A percentile compares a stretch with the other conserved stretches of the same genome.
Evolutionary conservation across 2,113 vertebrate species (phyloP).

Genomic region (Zosterops lateralis): DNA sequence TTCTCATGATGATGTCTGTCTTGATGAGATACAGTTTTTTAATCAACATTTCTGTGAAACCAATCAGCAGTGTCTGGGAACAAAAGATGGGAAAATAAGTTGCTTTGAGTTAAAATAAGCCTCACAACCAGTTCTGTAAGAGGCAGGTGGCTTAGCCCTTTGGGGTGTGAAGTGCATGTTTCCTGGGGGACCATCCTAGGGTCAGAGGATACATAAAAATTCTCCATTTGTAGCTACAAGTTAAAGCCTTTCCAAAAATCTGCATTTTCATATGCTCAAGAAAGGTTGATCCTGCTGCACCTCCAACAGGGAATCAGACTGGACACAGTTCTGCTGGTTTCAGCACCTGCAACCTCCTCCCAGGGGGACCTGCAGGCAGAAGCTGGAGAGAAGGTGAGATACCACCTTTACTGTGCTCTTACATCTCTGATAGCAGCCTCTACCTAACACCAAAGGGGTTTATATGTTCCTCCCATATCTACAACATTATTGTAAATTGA

Average conservation of each 20-base stretch:
- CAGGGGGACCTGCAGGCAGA: background rate
- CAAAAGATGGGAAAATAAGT: background rate
- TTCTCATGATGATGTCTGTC: slow-evolving; percentile 41
- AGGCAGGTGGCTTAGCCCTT: background rate
- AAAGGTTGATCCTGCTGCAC: background rate
- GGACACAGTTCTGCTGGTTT: background rate
- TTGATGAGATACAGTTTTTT: slow-evolving; percentile 15
- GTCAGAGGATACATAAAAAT: background rate
- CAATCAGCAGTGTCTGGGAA: background rate
- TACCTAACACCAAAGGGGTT: rapidly evolving
- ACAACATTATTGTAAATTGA: background rate
- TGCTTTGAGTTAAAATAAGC: background rate
- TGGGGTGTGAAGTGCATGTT: background rate
- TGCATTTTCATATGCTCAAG: background rate
- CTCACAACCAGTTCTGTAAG: background rate
- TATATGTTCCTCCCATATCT: background rate
- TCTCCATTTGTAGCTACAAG: background rate
- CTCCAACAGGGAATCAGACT: background rate
- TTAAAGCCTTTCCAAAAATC: background rate
- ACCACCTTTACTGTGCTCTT: background rate
- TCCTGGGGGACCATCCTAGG: background rate
- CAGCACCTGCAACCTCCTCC: background rate
- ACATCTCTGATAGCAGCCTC: background rate
- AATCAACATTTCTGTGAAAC: slow-evolving; percentile 35
- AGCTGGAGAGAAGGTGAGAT: rapidly evolving